Conservation (phyloP, 2,888 invertebrate genomes). For the Conistra vaccinii region DNA sequence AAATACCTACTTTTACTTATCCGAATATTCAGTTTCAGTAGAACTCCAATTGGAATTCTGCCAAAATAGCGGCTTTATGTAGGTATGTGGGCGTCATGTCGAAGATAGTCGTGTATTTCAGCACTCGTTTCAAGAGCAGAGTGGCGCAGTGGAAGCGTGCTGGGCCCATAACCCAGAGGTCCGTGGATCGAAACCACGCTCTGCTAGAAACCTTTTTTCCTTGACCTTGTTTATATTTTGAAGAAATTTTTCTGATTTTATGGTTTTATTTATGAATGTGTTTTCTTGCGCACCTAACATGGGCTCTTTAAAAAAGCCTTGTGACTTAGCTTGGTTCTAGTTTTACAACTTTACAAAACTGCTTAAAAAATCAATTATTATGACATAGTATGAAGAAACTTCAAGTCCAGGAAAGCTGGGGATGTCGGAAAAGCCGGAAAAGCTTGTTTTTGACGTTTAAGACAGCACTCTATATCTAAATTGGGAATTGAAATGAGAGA, state of each 20-base stretch:
- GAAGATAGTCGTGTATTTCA: slow-evolving; percentile 25
- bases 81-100: neutral
- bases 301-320: neutral
- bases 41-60: slow-evolving; percentile 26
- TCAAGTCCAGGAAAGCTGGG: neutral
- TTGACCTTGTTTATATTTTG: neutral
- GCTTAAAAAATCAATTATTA: neutral
- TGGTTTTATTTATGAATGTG: neutral
- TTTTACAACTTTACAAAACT: too few relatives aligned
- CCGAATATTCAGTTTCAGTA: neutral
- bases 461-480: neutral
- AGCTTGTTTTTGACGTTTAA: neutral
- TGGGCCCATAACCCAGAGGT: slow-evolving; percentile 97
- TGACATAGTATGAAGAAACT: neutral
- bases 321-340: neutral
- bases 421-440: neutral
- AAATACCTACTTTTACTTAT: neutral
- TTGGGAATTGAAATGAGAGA: neutral
- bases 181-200: slow-evolving; percentile 97
- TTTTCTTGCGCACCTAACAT: neutral
- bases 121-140: slow-evolving; percentile 88
- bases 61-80: slow-evolving; percentile 5
- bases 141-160: slow-evolving; percentile 96
- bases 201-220: slow-evolving; percentile 85
- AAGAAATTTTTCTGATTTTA: neutral